A percentile compares a stretch with the other conserved stretches of the same genome.
Conservation (phyloP, 2,113 vertebrate species). For the Petaurus breviceps region DNA sequence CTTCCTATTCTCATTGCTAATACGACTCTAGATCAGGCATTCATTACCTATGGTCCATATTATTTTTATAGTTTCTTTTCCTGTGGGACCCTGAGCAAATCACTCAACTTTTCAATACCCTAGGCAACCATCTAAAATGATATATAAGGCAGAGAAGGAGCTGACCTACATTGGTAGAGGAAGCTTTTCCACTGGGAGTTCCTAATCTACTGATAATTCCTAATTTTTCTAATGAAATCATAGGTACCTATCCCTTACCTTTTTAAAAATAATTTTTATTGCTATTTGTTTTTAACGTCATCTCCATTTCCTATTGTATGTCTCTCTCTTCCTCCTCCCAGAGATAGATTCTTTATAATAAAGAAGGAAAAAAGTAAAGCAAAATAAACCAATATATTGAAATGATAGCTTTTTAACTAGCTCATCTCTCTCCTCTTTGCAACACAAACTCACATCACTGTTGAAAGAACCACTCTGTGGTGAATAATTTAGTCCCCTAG, state of each 20-base stretch:
- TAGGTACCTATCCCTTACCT: background rate
- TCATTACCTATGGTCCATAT: background rate
- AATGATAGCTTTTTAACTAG: background rate
- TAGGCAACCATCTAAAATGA: background rate
- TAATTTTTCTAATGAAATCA: background rate
- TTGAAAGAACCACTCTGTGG: background rate
- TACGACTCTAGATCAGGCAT: background rate
- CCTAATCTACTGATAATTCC: background rate
- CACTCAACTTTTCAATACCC: background rate
- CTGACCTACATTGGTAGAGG: background rate
- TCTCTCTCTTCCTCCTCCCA: background rate
- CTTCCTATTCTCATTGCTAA: background rate
- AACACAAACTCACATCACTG: background rate
- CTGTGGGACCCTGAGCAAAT: background rate
- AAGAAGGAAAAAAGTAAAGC: background rate
- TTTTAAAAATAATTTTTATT: background rate
- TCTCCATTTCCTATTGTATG: background rate
- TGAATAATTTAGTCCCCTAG: background rate
- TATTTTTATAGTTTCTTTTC: background rate
- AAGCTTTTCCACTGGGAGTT: background rate
- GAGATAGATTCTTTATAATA: background rate
- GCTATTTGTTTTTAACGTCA: background rate
- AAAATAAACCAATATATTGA: background rate
- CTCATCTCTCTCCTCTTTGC: background rate
- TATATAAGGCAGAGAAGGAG: background rate